Evolutionary conservation across 1,140 invertebrate genomes (phyloP).

Genomic region (Bombus confusus): DNA sequence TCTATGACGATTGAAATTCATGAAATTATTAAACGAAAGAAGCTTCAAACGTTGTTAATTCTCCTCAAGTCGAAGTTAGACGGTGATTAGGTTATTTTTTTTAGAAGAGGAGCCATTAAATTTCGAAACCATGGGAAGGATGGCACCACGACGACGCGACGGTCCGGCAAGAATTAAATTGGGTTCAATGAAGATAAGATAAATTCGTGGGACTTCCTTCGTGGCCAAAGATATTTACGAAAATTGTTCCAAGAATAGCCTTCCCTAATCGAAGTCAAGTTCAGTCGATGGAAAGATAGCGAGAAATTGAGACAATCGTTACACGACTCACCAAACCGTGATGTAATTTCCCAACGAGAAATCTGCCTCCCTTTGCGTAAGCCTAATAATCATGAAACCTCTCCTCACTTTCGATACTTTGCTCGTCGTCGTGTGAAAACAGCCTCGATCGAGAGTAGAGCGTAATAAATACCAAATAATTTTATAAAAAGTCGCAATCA

Average conservation of each 20-base stretch:
- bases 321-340: neutral
- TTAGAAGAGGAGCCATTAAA: neutral
- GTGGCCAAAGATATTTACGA: neutral
- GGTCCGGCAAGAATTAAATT: constrained; percentile 11
- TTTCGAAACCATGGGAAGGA: neutral
- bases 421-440: neutral
- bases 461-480: neutral
- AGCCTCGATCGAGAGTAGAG: neutral
- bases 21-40: neutral
- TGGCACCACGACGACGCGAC: neutral
- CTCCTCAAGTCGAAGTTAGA: no score
- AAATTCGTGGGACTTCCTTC: constrained; percentile 11
- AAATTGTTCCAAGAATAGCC: constrained; percentile 11
- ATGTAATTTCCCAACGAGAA: neutral
- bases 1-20: neutral
- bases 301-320: constrained; percentile 1
- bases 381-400: neutral
- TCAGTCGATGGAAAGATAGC: constrained; percentile 17
- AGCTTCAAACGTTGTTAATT: no score
- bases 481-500: neutral
- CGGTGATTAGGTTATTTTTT: neutral
- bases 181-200: constrained; percentile 34
- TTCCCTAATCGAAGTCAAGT: constrained; percentile 26
- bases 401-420: neutral
- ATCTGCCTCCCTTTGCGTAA: neutral